Evolutionary conservation across 2,797 vertebrate species (phyloP).

Genomic region (Thunnus albacares): DNA sequence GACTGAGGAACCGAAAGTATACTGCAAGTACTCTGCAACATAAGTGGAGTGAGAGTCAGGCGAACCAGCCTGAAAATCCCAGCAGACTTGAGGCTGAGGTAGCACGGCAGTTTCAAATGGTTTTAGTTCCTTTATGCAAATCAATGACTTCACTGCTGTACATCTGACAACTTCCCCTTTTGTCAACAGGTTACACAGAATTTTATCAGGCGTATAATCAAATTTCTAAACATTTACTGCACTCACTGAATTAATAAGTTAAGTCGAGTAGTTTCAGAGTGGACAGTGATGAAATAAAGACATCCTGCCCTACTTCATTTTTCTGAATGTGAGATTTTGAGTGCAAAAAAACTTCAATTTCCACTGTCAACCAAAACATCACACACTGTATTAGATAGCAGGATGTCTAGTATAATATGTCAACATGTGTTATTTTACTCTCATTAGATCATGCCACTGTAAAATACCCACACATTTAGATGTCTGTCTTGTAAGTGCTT

Average conservation of each 20-base stretch:
- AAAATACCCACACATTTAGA: neutral
- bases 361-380: no score
- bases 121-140: conserved; percentile 35
- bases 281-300: no score
- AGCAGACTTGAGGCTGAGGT: neutral
- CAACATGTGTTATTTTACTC: neutral
- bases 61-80: neutral
- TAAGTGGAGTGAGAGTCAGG: conserved; percentile 3
- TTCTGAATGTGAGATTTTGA: no score
- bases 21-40: neutral
- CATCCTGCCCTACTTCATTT: no score
- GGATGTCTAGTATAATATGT: no score
- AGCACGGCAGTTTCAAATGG: neutral
- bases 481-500: neutral
- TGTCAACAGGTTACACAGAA: neutral
- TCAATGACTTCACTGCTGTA: conserved; percentile 10
- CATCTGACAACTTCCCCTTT: conserved; percentile 11
- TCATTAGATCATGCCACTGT: neutral
- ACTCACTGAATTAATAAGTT: no score
- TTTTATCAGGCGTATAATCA: neutral
- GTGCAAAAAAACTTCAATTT: no score
- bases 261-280: no score
- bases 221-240: neutral
- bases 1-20: conserved; percentile 69
- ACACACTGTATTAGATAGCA: no score